Base-by-base conservation (phyloP, 2,888 invertebrate genomes). In the Mesorhabditis sp. region DNA sequence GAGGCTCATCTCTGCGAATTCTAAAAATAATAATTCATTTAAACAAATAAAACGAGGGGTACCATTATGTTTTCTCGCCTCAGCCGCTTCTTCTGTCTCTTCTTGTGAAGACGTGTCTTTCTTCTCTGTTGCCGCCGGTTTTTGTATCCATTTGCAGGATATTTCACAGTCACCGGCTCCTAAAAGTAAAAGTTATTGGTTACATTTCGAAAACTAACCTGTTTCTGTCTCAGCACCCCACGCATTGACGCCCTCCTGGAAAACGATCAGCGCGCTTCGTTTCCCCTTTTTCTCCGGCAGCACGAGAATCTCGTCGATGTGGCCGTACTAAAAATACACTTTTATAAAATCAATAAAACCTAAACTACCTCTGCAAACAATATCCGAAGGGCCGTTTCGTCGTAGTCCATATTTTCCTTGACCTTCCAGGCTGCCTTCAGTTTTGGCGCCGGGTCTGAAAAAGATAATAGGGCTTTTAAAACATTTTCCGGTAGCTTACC, bases 161-260 rank as follows among this genome's bases (percentile, higher is more conserved):
- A 50, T 10, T 50, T 50, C 58, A 2, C 58, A 13, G 7, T n/a
- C 58, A 50, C 58, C 58, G n/a, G 58, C 58, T 13, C 58, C 58
- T 50, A n/a, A 50, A 13, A 50, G n/a, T 50, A 50, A 13, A 13
- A 50, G n/a, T 50, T 1, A 50, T 50, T 13, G 58, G n/a, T 50
- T 50, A 1, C 7, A 50, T 50, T 50, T n/a, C 58, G 2, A 50
- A 50, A 50, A 13, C 58, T 2, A 50, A 50, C 75, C 75, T 5
- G 71, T 71, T 50, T 75, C 75, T 0, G 68, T 66, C 62, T 75
- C 75, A 43, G 75, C 75, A 63, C 75, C 75, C 75, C 75, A 75
- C 4, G 72, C 68, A 41, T 75, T 71, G 7, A 50, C 63, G 50
- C 69, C 75, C 13, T 67, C 43, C 13, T 69, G 71, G 58, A 70